Evolutionary conservation across 2,888 invertebrate species (phyloP).

Genomic region (Callyntrura sp.): DNA sequence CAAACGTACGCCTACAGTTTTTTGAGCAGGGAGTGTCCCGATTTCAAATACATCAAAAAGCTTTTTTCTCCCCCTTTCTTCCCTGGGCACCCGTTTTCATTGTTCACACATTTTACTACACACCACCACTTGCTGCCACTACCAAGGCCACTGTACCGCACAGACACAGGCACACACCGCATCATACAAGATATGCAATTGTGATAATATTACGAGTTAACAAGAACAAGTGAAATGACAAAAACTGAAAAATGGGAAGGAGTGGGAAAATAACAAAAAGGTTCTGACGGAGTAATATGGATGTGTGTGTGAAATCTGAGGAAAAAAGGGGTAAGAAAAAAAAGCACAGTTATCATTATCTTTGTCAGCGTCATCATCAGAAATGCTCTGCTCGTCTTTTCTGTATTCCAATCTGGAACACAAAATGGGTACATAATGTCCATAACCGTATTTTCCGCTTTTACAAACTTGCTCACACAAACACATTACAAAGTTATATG

Average conservation of each 20-base stretch:
- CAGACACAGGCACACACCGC: slow-evolving; percentile 52
- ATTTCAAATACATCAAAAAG: slow-evolving; percentile 30
- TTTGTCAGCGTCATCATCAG: slow-evolving; percentile 52
- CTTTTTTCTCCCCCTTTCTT: slow-evolving; percentile 47
- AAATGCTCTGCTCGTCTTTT: slow-evolving; percentile 48
- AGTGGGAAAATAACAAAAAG: slow-evolving; percentile 53
- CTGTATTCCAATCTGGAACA: slow-evolving; percentile 51
- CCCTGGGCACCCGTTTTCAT: slow-evolving; percentile 31
- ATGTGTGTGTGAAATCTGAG: slow-evolving; percentile 30
- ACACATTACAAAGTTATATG: slow-evolving; percentile 26
- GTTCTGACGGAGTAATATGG: slow-evolving; percentile 19
- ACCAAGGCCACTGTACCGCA: slow-evolving; percentile 22
- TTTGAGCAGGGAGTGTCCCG: too few relatives aligned
- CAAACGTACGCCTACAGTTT: too few relatives aligned
- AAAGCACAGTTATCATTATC: slow-evolving; percentile 59
- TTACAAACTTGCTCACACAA: slow-evolving; percentile 39
- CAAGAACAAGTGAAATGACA: slow-evolving; percentile 64
- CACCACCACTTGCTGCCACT: too few relatives aligned
- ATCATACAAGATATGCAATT: slow-evolving; percentile 28
- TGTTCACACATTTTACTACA: slow-evolving; percentile 37
- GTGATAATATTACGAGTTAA: slow-evolving; percentile 64
- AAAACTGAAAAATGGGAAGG: slow-evolving; percentile 55
- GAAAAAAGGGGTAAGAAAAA: not conserved
- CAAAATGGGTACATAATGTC: slow-evolving; percentile 67
- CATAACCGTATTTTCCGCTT: slow-evolving; percentile 52